Evolutionary conservation across 30 jellyfish, hydroid and myxozoan species (phyloP).

Genomic region (Catostylus mosaicus): DNA sequence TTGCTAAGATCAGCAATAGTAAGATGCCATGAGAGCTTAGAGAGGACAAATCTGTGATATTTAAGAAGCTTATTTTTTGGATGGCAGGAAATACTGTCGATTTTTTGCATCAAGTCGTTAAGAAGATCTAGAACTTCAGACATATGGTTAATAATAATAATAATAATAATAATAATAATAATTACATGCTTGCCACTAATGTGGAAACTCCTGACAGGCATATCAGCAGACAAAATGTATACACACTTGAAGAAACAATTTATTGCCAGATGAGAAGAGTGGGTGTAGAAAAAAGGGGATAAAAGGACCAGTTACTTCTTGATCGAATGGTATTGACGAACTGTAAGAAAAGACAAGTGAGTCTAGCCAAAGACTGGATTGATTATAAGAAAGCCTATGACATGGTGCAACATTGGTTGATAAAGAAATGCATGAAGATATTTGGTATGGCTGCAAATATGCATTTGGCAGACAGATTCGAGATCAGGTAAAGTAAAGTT

Average conservation of each 20-base stretch:
- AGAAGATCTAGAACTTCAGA: too few species aligned
- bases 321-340: not conserved
- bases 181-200: not conserved
- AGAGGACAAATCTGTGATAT: too few species aligned
- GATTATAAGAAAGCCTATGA: not conserved
- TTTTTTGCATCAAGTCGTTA: too few species aligned
- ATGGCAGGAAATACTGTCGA: too few species aligned
- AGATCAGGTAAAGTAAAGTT: not conserved
- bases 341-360: not conserved
- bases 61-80: too few species aligned
- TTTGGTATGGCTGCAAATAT: not conserved
- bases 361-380: not conserved
- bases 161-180: too few species aligned
- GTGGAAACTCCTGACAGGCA: not conserved
- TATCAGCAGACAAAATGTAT: not conserved
- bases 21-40: too few species aligned
- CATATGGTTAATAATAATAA: too few species aligned
- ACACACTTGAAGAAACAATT: not conserved
- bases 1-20: too few species aligned
- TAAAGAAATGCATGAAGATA: not conserved
- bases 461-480: not conserved
- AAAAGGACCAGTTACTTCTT: not conserved
- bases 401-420: not conserved
- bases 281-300: not conserved
- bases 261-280: not conserved